Conservation (phyloP, 2,113 vertebrate genomes). For the Calypte anna region DNA sequence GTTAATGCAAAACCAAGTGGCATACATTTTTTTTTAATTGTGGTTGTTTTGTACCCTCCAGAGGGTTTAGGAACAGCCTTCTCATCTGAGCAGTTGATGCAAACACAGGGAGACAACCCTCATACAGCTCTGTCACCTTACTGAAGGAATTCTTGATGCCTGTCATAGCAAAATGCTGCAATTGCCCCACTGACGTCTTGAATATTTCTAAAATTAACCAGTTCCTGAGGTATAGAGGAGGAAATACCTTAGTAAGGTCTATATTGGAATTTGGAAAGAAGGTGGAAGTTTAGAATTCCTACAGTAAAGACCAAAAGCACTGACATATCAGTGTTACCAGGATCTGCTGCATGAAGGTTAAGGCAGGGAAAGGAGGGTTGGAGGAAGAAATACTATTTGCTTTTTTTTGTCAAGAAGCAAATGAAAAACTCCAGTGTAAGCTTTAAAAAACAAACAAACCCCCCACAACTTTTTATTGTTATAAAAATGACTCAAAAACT, state of each 20-base stretch:
- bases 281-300: background rate
- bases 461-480: background rate
- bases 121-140: background rate
- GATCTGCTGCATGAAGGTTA: background rate
- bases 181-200: background rate
- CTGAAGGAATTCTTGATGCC: background rate
- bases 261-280: background rate
- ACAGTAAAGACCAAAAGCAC: background rate
- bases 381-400: background rate
- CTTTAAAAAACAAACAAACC: background rate
- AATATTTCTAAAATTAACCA: background rate
- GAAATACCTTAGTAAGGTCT: background rate
- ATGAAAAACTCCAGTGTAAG: background rate
- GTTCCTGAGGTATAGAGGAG: background rate
- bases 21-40: background rate
- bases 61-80: background rate
- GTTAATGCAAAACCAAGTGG: background rate
- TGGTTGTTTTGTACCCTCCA: background rate
- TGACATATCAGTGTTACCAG: rapidly evolving
- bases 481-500: background rate
- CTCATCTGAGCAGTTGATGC: background rate
- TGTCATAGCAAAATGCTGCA: background rate
- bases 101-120: background rate
- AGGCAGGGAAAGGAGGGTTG: background rate
- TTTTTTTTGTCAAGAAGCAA: background rate